These are phyloP conservation scores for Frieseomelitta varia DNA, from an alignment of 1,140 invertebrate genomes.

Conservation along the genomic window DNA sequence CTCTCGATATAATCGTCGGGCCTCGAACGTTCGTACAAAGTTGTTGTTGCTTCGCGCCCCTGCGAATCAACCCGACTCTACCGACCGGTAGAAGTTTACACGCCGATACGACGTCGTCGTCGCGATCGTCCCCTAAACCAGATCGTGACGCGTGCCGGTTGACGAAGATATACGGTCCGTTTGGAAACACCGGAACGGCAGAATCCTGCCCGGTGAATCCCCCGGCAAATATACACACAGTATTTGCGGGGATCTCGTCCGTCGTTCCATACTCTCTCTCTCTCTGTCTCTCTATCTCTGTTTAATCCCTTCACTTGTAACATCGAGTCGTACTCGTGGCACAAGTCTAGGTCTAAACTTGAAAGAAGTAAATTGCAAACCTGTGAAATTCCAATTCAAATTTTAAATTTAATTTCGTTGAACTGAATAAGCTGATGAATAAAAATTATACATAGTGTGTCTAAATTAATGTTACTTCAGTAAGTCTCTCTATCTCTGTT, in stretches of 20 bases:
- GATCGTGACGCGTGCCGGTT: slow-evolving; percentile 6
- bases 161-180: slow-evolving; percentile 35
- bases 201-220: neutral
- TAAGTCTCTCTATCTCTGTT: no score
- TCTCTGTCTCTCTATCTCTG: no score
- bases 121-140: neutral
- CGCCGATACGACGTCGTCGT: neutral
- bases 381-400: no score
- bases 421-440: no score
- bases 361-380: no score
- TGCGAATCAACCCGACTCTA: neutral
- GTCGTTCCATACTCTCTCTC: neutral
- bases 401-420: no score
- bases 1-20: slow-evolving; percentile 41
- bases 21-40: slow-evolving; percentile 8
- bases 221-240: slow-evolving; percentile 23
- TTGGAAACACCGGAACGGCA: slow-evolving; percentile 7
- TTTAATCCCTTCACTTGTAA: no score
- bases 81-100: neutral
- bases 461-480: no score
- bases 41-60: neutral
- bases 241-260: neutral
- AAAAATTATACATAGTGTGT: no score
- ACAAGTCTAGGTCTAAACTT: no score
- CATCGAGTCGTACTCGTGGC: no score